A percentile compares a stretch with the other conserved stretches of the same genome.
phyloP scores from a whole-genome alignment of 2,888 invertebrate species.

The Zaprionus bogoriensis region DNA sequence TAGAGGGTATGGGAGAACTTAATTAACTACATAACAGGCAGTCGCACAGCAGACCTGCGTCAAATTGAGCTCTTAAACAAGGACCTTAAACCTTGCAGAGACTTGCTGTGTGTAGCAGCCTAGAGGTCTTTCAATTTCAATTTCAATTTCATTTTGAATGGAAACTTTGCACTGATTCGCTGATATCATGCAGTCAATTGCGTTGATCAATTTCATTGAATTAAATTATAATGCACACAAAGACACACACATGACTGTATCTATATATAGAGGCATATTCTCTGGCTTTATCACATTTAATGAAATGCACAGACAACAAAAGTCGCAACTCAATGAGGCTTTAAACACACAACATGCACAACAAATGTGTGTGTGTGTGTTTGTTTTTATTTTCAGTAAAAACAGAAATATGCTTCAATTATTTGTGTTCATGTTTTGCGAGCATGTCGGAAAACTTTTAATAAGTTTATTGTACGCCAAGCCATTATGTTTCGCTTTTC shows the following conservation, averaged over 20 bases:
- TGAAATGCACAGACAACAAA: conserved; percentile 75
- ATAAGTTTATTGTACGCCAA: conserved; percentile 6
- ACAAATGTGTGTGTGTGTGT: background rate
- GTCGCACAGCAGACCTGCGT: too few relatives aligned
- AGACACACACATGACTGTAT: background rate
- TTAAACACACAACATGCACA: conserved; percentile 20
- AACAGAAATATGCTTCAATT: background rate
- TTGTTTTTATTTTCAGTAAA: too few relatives aligned
- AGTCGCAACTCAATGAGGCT: conserved; percentile 55
- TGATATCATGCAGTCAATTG: conserved; percentile 45
- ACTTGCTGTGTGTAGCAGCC: background rate
- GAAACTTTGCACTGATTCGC: conserved; percentile 1
- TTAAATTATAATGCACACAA: conserved; percentile 25
- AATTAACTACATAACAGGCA: conserved; percentile 32
- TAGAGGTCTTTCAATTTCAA: background rate
- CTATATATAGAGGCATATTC: conserved; percentile 1
- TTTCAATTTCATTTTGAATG: conserved; percentile 24
- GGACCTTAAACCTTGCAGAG: too few relatives aligned
- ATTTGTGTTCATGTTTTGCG: background rate
- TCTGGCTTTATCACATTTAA: conserved; percentile 42
- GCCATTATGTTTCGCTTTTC: background rate
- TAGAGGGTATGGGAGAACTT: conserved; percentile 7
- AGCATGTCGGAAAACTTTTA: conserved; percentile 12
- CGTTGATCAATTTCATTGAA: conserved; percentile 42
- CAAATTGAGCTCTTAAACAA: too few relatives aligned